Evolutionary conservation across 2,113 vertebrate genomes (phyloP).

Genomic region (Sturnus vulgaris): DNA sequence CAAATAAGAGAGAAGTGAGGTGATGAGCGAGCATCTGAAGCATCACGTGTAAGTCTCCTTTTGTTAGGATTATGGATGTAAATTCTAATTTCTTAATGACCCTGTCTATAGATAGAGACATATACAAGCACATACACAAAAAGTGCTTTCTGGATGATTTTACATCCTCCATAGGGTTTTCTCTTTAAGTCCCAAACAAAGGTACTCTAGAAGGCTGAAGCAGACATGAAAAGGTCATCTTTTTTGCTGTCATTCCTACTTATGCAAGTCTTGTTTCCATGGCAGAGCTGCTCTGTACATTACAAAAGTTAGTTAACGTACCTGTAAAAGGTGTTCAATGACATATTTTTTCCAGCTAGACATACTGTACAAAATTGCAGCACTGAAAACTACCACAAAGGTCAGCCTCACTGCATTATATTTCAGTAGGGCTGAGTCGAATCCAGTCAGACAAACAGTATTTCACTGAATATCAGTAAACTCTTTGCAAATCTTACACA

Average conservation of each 20-base stretch:
- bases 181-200: not conserved
- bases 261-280: not conserved
- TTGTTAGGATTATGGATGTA: not conserved
- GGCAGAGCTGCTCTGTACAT: not conserved
- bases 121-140: not conserved
- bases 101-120: not conserved
- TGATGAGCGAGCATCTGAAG: not conserved
- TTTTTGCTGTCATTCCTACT: not conserved
- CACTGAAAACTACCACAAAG: not conserved
- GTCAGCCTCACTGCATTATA: not conserved
- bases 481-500: not conserved
- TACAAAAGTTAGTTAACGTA: not conserved
- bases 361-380: not conserved
- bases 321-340: not conserved
- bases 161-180: not conserved
- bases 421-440: not conserved
- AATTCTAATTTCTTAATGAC: not conserved
- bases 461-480: conserved; percentile 26
- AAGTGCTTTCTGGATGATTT: not conserved
- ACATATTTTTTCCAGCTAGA: not conserved
- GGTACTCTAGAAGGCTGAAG: not conserved
- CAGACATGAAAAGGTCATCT: not conserved
- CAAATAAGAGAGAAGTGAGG: not conserved
- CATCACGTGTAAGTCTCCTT: not conserved
- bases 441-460: not conserved